phyloP scores from a whole-genome alignment of 1,140 invertebrate species.

The Penaeus indicus region DNA sequence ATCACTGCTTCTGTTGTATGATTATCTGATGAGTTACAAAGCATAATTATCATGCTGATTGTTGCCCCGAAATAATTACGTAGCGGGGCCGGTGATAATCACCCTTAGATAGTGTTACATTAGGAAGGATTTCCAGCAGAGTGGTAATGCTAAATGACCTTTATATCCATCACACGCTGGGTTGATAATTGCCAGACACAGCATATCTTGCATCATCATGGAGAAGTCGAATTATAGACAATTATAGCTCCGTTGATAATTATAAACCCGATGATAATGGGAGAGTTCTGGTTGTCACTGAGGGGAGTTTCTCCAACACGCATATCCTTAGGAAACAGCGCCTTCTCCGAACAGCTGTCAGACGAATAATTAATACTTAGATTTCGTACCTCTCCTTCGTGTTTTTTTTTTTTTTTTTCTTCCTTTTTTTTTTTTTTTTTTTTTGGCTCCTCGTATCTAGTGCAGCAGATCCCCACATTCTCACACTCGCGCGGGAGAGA shows the following conservation, averaged over 20 bases:
- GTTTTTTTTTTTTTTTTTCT: background rate
- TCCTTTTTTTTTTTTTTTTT: constrained; percentile 9
- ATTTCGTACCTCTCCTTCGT: background rate
- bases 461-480: too few relatives aligned
- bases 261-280: constrained; percentile 62
- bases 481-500: background rate
- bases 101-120: constrained; percentile 60
- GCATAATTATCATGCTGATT: constrained; percentile 61
- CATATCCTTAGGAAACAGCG: constrained; percentile 58
- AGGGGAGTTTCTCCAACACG: constrained; percentile 51
- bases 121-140: constrained; percentile 41
- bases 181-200: constrained; percentile 55
- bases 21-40: constrained; percentile 64
- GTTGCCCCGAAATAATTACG: constrained; percentile 56
- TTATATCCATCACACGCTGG: constrained; percentile 41
- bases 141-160: constrained; percentile 42
- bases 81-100: constrained; percentile 46
- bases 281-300: constrained; percentile 63
- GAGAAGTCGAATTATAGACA: constrained; percentile 62
- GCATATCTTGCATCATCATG: constrained; percentile 62
- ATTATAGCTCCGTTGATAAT: constrained; percentile 60
- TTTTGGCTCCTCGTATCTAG: background rate
- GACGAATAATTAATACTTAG: constrained; percentile 53
- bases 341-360: constrained; percentile 54
- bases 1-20: constrained; percentile 60